A percentile compares a stretch with the other conserved stretches of the same genome.
Evolutionary conservation across 2,113 vertebrate genomes (phyloP).

Genomic region (Rhinopomastus cyanomelas): DNA sequence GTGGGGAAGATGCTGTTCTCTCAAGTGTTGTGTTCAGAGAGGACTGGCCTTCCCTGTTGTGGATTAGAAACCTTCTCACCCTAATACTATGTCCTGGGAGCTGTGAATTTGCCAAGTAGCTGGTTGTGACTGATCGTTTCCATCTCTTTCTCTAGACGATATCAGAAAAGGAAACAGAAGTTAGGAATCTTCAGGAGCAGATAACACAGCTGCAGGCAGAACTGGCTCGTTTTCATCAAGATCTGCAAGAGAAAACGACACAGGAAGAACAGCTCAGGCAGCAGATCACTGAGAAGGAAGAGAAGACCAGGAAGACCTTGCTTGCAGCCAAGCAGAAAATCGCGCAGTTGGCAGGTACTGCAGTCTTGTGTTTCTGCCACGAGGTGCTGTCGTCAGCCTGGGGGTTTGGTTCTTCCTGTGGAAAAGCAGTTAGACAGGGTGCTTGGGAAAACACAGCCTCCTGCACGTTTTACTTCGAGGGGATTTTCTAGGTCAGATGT

Average conservation of each 20-base stretch:
- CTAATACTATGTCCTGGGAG: neutral
- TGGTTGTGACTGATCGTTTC: neutral
- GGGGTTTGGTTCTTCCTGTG: neutral
- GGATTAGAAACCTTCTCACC: neutral
- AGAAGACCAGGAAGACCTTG: conserved; percentile 92
- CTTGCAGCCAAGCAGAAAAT: conserved; percentile 92
- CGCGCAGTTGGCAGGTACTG: conserved; percentile 83
- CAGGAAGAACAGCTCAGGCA: conserved; percentile 90
- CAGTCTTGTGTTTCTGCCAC: neutral
- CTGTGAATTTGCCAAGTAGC: neutral
- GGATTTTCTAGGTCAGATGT: neutral
- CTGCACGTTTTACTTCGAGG: neutral
- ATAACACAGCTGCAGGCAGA: conserved; percentile 83
- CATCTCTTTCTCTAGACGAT: conserved; percentile 72
- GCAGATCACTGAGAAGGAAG: conserved; percentile 92
- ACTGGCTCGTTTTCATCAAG: conserved; percentile 84
- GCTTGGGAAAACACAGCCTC: neutral
- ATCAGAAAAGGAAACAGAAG: conserved; percentile 86
- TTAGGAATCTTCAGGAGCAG: conserved; percentile 85
- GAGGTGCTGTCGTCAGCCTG: neutral
- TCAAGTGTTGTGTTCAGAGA: neutral
- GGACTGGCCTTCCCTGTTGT: neutral
- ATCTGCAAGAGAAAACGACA: conserved; percentile 85
- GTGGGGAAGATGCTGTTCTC: neutral
- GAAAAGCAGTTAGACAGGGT: neutral